phyloP scores from a whole-genome alignment of 2,113 vertebrate genomes.

The Lycocorax pyrrhopterus region DNA sequence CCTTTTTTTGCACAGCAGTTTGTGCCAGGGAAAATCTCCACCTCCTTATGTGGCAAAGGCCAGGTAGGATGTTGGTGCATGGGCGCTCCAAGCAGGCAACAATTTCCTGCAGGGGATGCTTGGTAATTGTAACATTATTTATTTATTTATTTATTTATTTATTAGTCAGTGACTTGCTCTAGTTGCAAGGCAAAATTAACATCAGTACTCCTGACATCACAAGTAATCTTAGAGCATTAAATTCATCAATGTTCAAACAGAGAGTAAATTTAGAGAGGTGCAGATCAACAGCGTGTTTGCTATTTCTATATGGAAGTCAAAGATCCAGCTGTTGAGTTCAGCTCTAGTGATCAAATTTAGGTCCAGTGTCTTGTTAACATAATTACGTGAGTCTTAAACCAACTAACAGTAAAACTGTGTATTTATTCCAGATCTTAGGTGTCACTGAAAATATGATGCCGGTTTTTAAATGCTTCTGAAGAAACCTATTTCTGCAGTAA shows the following conservation, averaged over 20 bases:
- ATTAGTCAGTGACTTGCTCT: background rate
- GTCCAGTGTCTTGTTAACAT: background rate
- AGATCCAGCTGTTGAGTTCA: background rate
- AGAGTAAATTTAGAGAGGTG: background rate
- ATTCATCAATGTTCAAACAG: background rate
- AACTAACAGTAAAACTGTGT: background rate
- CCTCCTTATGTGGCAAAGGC: background rate
- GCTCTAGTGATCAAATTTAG: background rate
- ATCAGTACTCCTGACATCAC: background rate
- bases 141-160: background rate
- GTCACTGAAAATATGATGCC: background rate
- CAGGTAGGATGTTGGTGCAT: background rate
- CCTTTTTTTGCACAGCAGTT: background rate
- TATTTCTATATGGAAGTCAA: background rate
- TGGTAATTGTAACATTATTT: background rate
- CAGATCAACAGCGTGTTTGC: background rate
- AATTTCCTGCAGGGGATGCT: background rate
- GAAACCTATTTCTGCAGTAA: background rate
- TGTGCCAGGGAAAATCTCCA: background rate
- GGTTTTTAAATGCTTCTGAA: background rate
- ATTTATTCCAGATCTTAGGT: background rate
- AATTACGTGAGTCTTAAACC: background rate
- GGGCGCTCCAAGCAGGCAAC: background rate
- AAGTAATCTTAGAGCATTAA: background rate
- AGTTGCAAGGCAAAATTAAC: background rate